Percentiles rank a stretch among this genome's conserved stretches.
phyloP scores from a whole-genome alignment of 2,888 invertebrate genomes.

The Cephus sareptanus region DNA sequence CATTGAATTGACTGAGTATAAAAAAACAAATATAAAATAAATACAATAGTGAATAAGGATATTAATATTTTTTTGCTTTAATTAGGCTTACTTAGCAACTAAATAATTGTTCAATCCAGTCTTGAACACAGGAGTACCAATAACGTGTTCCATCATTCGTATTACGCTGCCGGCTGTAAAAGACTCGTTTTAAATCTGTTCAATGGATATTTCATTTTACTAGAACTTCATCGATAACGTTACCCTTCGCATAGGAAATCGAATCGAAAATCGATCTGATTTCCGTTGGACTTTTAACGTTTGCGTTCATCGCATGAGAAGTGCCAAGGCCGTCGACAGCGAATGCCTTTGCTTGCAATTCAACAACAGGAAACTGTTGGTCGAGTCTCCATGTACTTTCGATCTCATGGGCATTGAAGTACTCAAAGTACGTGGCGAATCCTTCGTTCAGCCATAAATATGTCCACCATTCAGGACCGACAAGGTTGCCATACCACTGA shows the following conservation, averaged over 20 bases:
- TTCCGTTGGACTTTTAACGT: constrained; percentile 70
- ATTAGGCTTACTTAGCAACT: constrained; percentile 12
- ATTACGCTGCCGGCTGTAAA: constrained; percentile 46
- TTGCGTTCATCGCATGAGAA: constrained; percentile 71
- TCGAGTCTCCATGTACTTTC: constrained; percentile 73
- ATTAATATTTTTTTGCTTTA: neutral
- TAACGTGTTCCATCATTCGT: constrained; percentile 76
- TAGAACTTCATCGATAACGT: constrained; percentile 68
- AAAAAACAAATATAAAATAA: neutral
- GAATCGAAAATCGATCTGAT: constrained; percentile 74
- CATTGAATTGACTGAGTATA: constrained; percentile 33
- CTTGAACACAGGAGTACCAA: constrained; percentile 69
- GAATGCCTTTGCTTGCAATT: constrained; percentile 76
- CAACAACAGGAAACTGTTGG: constrained; percentile 75
- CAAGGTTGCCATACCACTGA: constrained; percentile 68
- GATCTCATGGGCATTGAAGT: constrained; percentile 66
- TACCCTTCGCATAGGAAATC: constrained; percentile 77
- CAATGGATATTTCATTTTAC: constrained; percentile 1
- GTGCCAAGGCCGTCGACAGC: constrained; percentile 70
- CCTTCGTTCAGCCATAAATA: constrained; percentile 67
- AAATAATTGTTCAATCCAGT: constrained; percentile 71
- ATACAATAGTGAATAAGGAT: neutral
- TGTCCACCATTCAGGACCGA: constrained; percentile 64
- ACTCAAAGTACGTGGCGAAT: constrained; percentile 70
- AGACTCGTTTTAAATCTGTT: neutral